Evolutionary conservation across 1,140 invertebrate species (phyloP), one percentile per base, ranked within the genome.

Genomic region (Drosophila malerkotliana): DNA sequence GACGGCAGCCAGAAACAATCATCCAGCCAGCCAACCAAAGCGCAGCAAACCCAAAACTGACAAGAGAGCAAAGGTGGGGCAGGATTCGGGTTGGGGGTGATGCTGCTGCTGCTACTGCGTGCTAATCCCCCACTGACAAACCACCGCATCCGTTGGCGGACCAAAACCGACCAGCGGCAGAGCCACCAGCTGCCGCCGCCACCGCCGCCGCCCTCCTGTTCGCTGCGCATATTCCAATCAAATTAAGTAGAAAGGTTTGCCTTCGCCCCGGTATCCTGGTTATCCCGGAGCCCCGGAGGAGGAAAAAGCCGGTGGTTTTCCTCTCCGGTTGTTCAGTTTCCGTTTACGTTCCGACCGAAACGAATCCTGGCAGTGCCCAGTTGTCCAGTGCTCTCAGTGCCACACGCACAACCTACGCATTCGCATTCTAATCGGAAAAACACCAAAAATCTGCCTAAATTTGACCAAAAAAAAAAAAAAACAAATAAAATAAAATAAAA

Each of bases 1-100:
- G 48, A 57, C 49, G 59, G 48, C 47, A 79, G 83, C 77, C 83
- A 69, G 72, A 83, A 88, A 79, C 83, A 87, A 87, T 87, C 83
- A 87, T 63, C 83, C 82, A 87, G 88, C 82, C 82, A 87, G 72
- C 83, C 82, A 87, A 87, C 82, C 82, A 88, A 83, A 83, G 83
- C 77, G 59, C 68, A 66, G 75, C 63, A 69, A 69, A 69, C 72
- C 67, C 83, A 87, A 87, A 53, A 72, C 83, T 76, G 79, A 79
- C 80, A 79, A 18, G 15, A 12, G 44, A 4, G 18, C 44, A 15
- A 45, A 26, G 39, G 55, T 37, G 26, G 39, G 18, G 12, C 18
- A 15, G 15, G 15, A 15, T 12, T 15, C 14, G 14, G 14, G 14
- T 39, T 45, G 37, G 41, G 15, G 32, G 30, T 67, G n/a, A n/a